Evolutionary conservation across 1,140 invertebrate genomes (phyloP), one percentile per base, ranked within the genome.

Genomic region (Saccostrea cuccullata): DNA sequence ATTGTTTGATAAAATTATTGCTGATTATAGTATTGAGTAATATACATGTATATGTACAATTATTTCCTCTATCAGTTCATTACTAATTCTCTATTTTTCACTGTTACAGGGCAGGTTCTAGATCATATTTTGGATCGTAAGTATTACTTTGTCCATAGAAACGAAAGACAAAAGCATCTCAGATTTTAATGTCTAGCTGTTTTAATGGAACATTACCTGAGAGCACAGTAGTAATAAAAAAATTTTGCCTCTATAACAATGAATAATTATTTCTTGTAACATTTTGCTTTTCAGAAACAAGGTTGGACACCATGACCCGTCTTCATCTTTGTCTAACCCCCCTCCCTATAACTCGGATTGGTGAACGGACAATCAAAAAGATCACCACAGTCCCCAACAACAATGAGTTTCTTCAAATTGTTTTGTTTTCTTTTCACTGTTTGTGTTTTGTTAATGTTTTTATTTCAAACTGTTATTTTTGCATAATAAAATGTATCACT

Each of bases 101-200:
- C 13, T 36, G 17, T 77, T 77, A 77, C 70, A 77, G 70, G 70
- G 30, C 23, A 26, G 70, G 70, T 26, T 77, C 70, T 77, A 77
- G 12, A 30, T 77, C 70, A 77, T 6, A 15, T 30, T 77, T 77
- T 77, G 70, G 70, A 26, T 30, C 26, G 70, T 77, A 15, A 77
- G 70, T 77, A 30, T 36, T 15, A 6, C 30, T 77, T 36, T 77
- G 5, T 77, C 26, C 13, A 12, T 30, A 36, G 23, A 77, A 77
- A 36, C 8, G 20, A 9, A 23, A 23, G 1, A 67, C 60, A 77
- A 77, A 13, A 30, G 70, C 36, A 36, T 77, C 26, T 26, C 70
- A 12, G 11, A 13, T 30, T 13, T 17, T 77, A 9, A 47, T 47
- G 9, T 47, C 9, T 47, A 15, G 11, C 70, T 15, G 15, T 30